phyloP scores from a whole-genome alignment of 2,113 vertebrate species.

The Vanacampus margaritifer region DNA sequence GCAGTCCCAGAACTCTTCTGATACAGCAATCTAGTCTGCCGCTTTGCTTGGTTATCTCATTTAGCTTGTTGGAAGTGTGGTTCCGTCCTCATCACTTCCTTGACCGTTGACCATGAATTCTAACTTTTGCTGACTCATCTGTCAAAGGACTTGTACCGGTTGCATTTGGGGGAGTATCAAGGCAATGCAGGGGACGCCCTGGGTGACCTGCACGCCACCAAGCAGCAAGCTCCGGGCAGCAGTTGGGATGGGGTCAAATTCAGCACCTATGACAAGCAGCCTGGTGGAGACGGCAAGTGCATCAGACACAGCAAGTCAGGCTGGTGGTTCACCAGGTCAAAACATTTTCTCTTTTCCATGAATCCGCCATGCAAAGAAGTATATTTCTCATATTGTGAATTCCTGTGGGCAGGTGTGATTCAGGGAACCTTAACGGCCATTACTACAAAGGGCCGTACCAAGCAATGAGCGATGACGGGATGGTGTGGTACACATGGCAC shows the following conservation, averaged over 20 bases:
- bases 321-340: conserved; percentile 66
- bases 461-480: conserved; percentile 74
- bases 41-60: not conserved
- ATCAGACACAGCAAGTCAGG: conserved; percentile 52
- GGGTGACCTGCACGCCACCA: not conserved
- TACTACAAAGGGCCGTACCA: conserved; percentile 78
- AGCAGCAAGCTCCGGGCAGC: not conserved
- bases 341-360: not conserved
- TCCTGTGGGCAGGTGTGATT: conserved; percentile 79
- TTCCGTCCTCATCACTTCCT: not conserved
- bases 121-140: not conserved
- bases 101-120: not conserved
- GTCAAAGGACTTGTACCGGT: conserved; percentile 55
- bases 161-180: conserved; percentile 55
- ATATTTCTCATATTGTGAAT: not conserved
- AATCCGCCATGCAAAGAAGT: not conserved
- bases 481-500: conserved; percentile 89
- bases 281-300: conserved; percentile 16
- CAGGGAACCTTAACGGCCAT: conserved; percentile 83
- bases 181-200: conserved; percentile 52
- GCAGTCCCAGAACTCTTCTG: no score
- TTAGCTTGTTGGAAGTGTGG: not conserved
- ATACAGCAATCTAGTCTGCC: no score
- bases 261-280: conserved; percentile 55
- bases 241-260: conserved; percentile 36